Evolutionary conservation across 2,113 vertebrate species (phyloP).

Genomic region (Paramormyrops kingsleyae): DNA sequence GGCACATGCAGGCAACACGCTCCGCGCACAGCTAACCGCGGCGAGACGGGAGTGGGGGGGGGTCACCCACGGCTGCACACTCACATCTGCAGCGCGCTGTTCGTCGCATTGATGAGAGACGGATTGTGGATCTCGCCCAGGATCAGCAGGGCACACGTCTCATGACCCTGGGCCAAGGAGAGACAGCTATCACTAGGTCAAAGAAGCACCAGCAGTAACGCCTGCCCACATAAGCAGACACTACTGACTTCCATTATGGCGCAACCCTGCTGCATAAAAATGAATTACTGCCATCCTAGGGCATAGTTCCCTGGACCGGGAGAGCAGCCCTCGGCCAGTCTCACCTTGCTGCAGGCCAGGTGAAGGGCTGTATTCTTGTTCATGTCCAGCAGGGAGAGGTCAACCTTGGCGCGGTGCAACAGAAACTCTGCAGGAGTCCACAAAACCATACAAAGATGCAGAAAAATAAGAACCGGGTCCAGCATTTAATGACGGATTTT

Average conservation of each 20-base stretch:
- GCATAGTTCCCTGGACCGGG: background rate
- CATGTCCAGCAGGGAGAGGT: conserved; percentile 82
- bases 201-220: background rate
- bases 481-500: background rate
- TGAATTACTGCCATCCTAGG: background rate
- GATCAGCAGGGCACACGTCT: conserved; percentile 96
- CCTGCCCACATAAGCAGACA: background rate
- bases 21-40: background rate
- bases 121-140: conserved; percentile 86
- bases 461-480: background rate
- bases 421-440: conserved; percentile 70
- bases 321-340: background rate
- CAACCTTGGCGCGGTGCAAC: conserved; percentile 81
- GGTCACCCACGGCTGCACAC: conserved; percentile 34
- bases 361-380: conserved; percentile 96
- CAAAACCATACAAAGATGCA: background rate
- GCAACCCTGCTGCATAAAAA: background rate
- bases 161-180: conserved; percentile 74
- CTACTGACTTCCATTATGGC: background rate
- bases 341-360: conserved; percentile 93
- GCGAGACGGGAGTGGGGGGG: background rate
- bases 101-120: conserved; percentile 92
- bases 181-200: background rate
- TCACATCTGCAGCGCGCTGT: conserved; percentile 91
- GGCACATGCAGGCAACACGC: background rate